phyloP scores from a whole-genome alignment of 2,888 invertebrate species.

The Diarsia brunnea region DNA sequence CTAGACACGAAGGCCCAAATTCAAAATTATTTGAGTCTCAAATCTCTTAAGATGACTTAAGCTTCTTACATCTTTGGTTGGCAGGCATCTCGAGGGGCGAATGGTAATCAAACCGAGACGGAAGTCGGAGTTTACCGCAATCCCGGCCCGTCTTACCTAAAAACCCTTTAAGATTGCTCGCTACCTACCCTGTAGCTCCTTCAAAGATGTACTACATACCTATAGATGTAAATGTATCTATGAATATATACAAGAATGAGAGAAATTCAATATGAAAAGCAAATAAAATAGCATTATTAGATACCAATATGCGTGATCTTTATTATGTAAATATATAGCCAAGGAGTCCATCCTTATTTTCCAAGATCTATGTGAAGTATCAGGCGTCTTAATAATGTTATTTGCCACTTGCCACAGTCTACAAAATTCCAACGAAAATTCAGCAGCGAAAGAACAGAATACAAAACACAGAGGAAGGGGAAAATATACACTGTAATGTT shows the following conservation, averaged over 20 bases:
- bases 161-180: constrained; percentile 81
- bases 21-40: constrained; percentile 64
- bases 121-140: constrained; percentile 81
- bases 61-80: constrained; percentile 74
- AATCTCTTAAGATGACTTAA: constrained; percentile 69
- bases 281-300: constrained; percentile 7
- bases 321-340: constrained; percentile 1
- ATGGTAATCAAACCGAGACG: constrained; percentile 85
- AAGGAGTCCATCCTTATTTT: constrained; percentile 16
- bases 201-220: constrained; percentile 23
- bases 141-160: constrained; percentile 83
- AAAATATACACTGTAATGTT: constrained; percentile 63
- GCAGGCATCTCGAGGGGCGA: constrained; percentile 82
- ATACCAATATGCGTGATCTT: constrained; percentile 20
- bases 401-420: constrained; percentile 62
- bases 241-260: constrained; percentile 4
- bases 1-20: constrained; percentile 53
- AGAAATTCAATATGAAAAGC: constrained; percentile 19
- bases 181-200: constrained; percentile 64
- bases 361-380: constrained; percentile 28
- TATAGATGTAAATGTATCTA: constrained; percentile 6
- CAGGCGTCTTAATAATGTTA: constrained; percentile 34
- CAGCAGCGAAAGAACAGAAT: constrained; percentile 46
- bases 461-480: constrained; percentile 51
- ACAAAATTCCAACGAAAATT: constrained; percentile 44